Evolutionary conservation across 2,888 invertebrate species (phyloP), one percentile per base, ranked within the genome.

Genomic region (Eustalomyia histrio): DNA sequence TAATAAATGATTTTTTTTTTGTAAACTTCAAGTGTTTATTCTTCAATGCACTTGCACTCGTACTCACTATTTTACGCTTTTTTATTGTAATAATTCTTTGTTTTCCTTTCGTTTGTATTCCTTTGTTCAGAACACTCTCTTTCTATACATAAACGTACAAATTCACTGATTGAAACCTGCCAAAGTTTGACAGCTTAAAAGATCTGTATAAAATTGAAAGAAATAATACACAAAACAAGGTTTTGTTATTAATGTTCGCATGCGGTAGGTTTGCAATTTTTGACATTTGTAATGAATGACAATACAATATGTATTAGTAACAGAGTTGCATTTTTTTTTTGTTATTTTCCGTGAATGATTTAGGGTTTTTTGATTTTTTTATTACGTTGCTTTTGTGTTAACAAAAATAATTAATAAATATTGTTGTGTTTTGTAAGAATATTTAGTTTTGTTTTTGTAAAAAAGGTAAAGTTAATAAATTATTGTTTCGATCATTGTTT

Each of bases 111-210:
- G 52, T 35, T 17, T 61, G 16, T 47, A 9, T 29, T 33, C 9
- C 18, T 61, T 67, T 52, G 60, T 60, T 2, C 39, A 57, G 53
- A 74, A 58, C 47, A 67, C 52, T 63, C 43, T 43, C 53, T 60
- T 35, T 75, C 53, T 64, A 29, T 53, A 65, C 21, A 78, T 47
- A 16, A 55, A 52, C 24, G 52, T 39, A 65, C 18, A n/a, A 58
- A 47, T 53, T 52, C 47, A 61, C 80, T 88, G 88, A 88, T 88
- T 87, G 87, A 88, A 88, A 87, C 86, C 87, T 85, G 87, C 88
- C 88, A 86, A 86, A 84, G 86, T 85, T 86, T 87, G 87, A 87
- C 87, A 86, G 84, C 61, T 79, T 69, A 72, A 73, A 69, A 71
- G 63, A 79, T 79, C 33, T 14, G 14, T 35, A 67, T 57, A 65